A percentile compares a stretch with the other conserved stretches of the same genome.
Conservation (phyloP, 2,797 vertebrate species). For the Sebastes dallii region DNA sequence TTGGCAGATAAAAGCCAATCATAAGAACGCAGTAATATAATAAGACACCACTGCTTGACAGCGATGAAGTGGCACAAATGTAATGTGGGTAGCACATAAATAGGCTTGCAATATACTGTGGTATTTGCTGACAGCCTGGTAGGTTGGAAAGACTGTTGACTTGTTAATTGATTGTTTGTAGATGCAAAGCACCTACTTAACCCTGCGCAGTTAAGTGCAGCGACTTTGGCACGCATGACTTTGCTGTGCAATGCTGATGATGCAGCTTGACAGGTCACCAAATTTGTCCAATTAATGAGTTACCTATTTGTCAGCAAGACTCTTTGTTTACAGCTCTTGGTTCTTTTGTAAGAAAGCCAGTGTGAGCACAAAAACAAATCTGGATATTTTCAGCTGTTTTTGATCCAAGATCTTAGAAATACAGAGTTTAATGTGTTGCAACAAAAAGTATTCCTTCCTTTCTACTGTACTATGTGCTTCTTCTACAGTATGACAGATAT, state of each 20-base stretch:
- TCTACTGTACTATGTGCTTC: not conserved
- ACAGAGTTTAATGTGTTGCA: not conserved
- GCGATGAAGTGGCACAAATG: not conserved
- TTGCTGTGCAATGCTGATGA: constrained; percentile 29
- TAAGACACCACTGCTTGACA: not conserved
- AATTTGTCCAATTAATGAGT: constrained; percentile 29
- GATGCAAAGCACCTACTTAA: constrained; percentile 36
- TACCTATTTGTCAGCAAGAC: not conserved
- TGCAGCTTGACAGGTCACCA: constrained; percentile 31
- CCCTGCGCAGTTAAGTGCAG: constrained; percentile 20
- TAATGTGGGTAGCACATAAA: not conserved
- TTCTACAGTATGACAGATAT: constrained; percentile 29
- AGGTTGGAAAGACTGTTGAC: constrained; percentile 16
- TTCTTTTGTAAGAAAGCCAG: not conserved
- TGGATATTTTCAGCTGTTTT: not conserved
- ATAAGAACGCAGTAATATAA: constrained; percentile 4
- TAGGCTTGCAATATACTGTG: not conserved
- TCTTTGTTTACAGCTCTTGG: not conserved
- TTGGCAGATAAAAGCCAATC: constrained; percentile 2
- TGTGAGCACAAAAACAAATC: not conserved
- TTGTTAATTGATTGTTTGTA: constrained; percentile 38
- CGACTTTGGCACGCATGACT: not conserved
- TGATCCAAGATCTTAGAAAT: not conserved
- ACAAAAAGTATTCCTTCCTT: not conserved
- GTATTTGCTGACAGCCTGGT: not conserved